These are phyloP conservation scores for Pitangus sulphuratus DNA, from an alignment of 2,797 vertebrate species.

Conservation along the genomic window DNA sequence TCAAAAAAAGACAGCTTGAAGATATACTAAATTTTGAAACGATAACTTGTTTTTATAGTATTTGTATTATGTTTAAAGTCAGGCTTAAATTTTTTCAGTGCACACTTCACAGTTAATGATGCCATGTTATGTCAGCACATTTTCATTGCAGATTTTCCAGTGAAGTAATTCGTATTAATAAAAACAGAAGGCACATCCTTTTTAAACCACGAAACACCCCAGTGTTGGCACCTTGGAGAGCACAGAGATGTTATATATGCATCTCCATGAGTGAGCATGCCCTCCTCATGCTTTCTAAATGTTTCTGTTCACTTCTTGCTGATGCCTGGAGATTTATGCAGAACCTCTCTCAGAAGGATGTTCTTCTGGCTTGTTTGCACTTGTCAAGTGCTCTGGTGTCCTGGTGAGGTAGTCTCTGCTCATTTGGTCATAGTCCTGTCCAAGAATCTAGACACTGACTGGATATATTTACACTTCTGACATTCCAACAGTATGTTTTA, in stretches of 20 bases:
- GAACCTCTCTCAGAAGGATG: not conserved
- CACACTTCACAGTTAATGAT: not conserved
- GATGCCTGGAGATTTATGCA: not conserved
- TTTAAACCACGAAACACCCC: not conserved
- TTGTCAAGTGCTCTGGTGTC: not conserved
- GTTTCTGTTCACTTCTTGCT: not conserved
- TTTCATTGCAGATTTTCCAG: not conserved
- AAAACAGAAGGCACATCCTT: not conserved
- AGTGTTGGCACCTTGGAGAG: not conserved
- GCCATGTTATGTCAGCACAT: fast-evolving
- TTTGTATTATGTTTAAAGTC: not conserved
- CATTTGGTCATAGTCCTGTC: not conserved
- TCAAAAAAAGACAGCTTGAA: not conserved
- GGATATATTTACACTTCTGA: not conserved
- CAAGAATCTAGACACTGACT: not conserved
- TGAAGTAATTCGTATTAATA: not conserved
- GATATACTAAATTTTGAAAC: not conserved
- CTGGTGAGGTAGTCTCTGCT: not conserved
- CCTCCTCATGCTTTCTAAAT: not conserved
- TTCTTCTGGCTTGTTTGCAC: not conserved
- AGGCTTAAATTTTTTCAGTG: not conserved
- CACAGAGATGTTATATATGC: not conserved
- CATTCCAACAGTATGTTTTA: not conserved
- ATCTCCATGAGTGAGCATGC: not conserved
- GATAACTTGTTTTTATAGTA: not conserved